Base-by-base conservation (phyloP, 2,113 vertebrate genomes). In the Callopanchax toddi region DNA sequence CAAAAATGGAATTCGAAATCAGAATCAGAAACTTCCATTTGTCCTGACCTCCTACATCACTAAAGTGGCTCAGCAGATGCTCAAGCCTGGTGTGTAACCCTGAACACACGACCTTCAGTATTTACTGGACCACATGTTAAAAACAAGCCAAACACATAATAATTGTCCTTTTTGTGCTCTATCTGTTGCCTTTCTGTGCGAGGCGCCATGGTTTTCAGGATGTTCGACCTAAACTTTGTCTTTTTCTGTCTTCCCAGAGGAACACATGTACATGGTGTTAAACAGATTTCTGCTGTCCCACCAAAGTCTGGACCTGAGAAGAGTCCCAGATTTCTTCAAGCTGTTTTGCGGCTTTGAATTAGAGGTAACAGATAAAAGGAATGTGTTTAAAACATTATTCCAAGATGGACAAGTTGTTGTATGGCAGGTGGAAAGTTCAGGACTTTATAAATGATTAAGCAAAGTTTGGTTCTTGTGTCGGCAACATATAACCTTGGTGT, bases 261-360 rank as follows among this genome's bases (percentile, higher is more conserved):
- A 97, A 32, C 94, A 98, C 87, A 98, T 98, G 96, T 97, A 97
- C 60, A 48, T 95, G 82, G 94, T 93, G 74, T 46, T 97, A 17
- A 96, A 92, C 89, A 91, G 83, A 67, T 97, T 98, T 70, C 93
- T 98, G 78, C 87, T 98, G 64, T 92, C 95, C 2, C 96, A 95
- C 5, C 94, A 96, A 58, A 92, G 92, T 77, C 72, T 99, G 91
- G 92, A 98, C 66, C 85, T 96, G 83, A 93, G 78, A 83, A 94
- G 95, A 79, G 90, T 98, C 37, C 97, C 97, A 0, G 95, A 92
- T 20, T 98, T 98, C 92, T 98, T 94, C 89, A 95, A 94, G 75
- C 89, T 98, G 52, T 98, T 99, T 86, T 97, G 94, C 81, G 95
- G 95, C 85, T 96, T 93, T 37, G 94, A 97, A 84, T 78, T 93